These are phyloP conservation scores for Miichthys miiuy DNA, from an alignment of 2,797 vertebrate species.

Conservation along the genomic window DNA sequence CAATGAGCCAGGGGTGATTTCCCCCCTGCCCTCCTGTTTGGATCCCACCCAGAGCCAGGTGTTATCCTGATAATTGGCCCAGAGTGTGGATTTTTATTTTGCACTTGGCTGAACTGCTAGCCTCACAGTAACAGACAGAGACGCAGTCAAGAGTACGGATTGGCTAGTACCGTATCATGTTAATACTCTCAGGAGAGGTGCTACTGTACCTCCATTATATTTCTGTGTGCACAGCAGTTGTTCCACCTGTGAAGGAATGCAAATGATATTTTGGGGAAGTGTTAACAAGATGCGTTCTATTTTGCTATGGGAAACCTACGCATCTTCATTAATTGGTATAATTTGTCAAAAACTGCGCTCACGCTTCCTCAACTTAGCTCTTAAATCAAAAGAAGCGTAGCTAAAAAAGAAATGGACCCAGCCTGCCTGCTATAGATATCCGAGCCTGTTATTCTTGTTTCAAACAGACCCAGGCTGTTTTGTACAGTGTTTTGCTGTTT, in stretches of 20 bases:
- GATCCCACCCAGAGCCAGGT: slow-evolving; percentile 80
- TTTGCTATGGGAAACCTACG: slow-evolving; percentile 53
- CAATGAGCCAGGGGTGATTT: slow-evolving; percentile 52
- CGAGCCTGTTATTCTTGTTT: slow-evolving; percentile 62
- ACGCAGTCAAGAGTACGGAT: slow-evolving; percentile 38
- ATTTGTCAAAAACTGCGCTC: slow-evolving; percentile 56
- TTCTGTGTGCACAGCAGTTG: slow-evolving; percentile 69
- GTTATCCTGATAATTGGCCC: slow-evolving; percentile 83
- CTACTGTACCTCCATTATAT: slow-evolving; percentile 68
- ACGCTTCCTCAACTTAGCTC: slow-evolving; percentile 45
- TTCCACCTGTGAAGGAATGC: slow-evolving; percentile 71
- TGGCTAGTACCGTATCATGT: slow-evolving; percentile 56
- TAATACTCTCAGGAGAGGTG: slow-evolving; percentile 70
- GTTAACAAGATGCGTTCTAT: slow-evolving; percentile 66
- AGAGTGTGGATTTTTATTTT: slow-evolving; percentile 80
- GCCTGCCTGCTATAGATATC: slow-evolving; percentile 60
- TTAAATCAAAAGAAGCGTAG: slow-evolving; percentile 47
- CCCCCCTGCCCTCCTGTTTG: slow-evolving; percentile 65
- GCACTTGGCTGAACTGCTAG: slow-evolving; percentile 80
- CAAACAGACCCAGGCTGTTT: slow-evolving; percentile 65
- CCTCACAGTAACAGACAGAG: slow-evolving; percentile 71
- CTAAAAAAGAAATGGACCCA: slow-evolving; percentile 49
- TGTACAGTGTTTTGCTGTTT: slow-evolving; percentile 72
- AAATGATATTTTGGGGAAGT: slow-evolving; percentile 76
- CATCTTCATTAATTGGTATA: slow-evolving; percentile 60